These are phyloP conservation scores for Plodia interpunctella DNA, from an alignment of 1,140 invertebrate genomes.

Conservation along the genomic window DNA sequence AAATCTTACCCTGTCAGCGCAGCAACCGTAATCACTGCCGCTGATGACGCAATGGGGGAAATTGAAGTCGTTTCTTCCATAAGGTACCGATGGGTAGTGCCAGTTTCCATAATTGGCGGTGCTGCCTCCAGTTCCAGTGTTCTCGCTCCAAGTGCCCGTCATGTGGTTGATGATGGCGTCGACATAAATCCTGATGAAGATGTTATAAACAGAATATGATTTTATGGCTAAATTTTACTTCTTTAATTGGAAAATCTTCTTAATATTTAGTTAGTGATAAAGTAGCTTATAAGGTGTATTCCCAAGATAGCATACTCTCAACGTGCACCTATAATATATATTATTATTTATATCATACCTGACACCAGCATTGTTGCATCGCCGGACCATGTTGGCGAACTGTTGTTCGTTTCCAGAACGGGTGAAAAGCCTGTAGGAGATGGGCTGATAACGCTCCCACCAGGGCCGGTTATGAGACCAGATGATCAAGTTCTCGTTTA, in stretches of 20 bases:
- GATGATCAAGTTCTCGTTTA: constrained; percentile 79
- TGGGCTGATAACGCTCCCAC: constrained; percentile 92
- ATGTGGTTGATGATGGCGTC: constrained; percentile 94
- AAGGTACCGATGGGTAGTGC: constrained; percentile 79
- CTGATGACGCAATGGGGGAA: constrained; percentile 73
- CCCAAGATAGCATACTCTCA: too few relatives aligned
- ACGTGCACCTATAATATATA: too few relatives aligned
- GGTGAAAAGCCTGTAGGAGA: constrained; percentile 87
- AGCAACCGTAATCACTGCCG: constrained; percentile 65
- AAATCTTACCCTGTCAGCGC: constrained; percentile 68
- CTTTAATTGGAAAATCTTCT: too few relatives aligned
- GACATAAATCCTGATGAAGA: constrained; percentile 84
- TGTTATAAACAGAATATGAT: too few relatives aligned
- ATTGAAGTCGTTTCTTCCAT: constrained; percentile 78
- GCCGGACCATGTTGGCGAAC: constrained; percentile 85
- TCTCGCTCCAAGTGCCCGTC: constrained; percentile 80
- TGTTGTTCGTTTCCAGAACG: constrained; percentile 85
- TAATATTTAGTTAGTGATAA: too few relatives aligned
- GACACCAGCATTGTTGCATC: constrained; percentile 86
- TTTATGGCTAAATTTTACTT: too few relatives aligned
- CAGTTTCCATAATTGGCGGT: constrained; percentile 72
- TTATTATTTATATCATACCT: constrained; percentile 38
- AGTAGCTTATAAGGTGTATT: too few relatives aligned
- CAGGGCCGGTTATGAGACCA: constrained; percentile 78
- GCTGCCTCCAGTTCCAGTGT: constrained; percentile 80